Base-by-base conservation (phyloP, 2,797 vertebrate genomes). In the Lutjanus argentimaculatus region DNA sequence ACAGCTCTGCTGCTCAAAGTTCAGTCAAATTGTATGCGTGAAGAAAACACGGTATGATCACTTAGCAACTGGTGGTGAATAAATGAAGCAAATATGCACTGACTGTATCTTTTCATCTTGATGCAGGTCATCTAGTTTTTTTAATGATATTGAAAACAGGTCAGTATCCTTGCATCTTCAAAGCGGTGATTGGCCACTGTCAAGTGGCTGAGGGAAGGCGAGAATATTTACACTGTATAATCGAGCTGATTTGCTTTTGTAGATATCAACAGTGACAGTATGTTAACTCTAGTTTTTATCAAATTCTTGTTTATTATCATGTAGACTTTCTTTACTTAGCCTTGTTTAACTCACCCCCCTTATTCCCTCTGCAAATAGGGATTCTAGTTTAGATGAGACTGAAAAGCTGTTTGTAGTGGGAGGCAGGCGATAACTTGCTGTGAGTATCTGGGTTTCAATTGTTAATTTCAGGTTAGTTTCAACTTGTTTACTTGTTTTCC, bases 121-220 rank as follows among this genome's bases (percentile, higher is more conserved):
- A 5, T 15, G 48, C 17, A 36, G 65, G 49, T 67, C 65, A 52
- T 40, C 65, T 52, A 2, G 30, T 52, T 17, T 2, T n/a, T 68
- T 68, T 22, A 68, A 42, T 45, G 67, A 68, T 68, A 21, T 11
- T 56, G 52, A 68, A 56, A 42, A 22, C 51, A 17, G 51, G n/a
- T 21, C 7, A 16, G 64, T 12, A n/a, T 52, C 16, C 12, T 6
- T 53, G 22, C 25, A 42, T 21, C 30, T 42, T 67, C 49, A 67
- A 67, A 53, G 49, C 17, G 15, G 61, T 12, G 19, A 63, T 1
- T 17, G 30, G 51, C 3, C 51, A 6, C 57, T 40, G 57, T 59
- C 57, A 19, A 59, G 57, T 4, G 13, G 14, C 57, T 59, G 30
- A 40, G 4, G 62, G 11, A n/a, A 16, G 1, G n/a, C 9, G 22